Percentiles rank a stretch among this genome's conserved stretches.
phyloP scores from a whole-genome alignment of 2,888 invertebrate species.

The Helicoverpa assulta region DNA sequence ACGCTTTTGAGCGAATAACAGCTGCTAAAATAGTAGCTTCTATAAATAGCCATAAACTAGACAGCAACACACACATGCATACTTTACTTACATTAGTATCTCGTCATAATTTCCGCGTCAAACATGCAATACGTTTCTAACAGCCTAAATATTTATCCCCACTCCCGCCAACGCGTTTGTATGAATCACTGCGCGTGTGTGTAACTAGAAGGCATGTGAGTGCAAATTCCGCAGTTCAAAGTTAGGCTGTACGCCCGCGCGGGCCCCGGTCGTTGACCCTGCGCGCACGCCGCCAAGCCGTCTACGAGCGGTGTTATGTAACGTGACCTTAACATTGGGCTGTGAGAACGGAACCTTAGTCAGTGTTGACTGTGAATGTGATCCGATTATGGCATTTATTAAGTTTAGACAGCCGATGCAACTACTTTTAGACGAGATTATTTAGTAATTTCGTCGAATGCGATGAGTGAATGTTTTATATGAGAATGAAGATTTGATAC shows the following conservation, averaged over 20 bases:
- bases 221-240: slow-evolving; percentile 80
- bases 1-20: not conserved
- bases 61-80: slow-evolving; percentile 7
- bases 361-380: slow-evolving; percentile 53
- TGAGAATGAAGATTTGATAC: not conserved
- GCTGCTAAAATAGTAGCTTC: not conserved
- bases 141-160: slow-evolving; percentile 59
- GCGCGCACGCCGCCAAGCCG: slow-evolving; percentile 87
- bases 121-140: slow-evolving; percentile 55
- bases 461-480: slow-evolving; percentile 24
- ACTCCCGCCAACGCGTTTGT: slow-evolving; percentile 19
- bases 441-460: slow-evolving; percentile 15
- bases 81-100: slow-evolving; percentile 17
- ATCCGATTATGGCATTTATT: slow-evolving; percentile 44
- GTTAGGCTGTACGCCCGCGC: slow-evolving; percentile 83
- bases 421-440: slow-evolving; percentile 11
- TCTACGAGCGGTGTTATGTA: slow-evolving; percentile 85
- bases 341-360: slow-evolving; percentile 71
- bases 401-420: slow-evolving; percentile 42
- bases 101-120: slow-evolving; percentile 51
- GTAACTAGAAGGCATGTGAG: slow-evolving; percentile 68
- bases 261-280: slow-evolving; percentile 85
- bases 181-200: slow-evolving; percentile 44
- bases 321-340: slow-evolving; percentile 87
- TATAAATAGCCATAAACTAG: slow-evolving; percentile 36